A percentile compares a stretch with the other conserved stretches of the same genome.
These are phyloP conservation scores for Drosophila mauritiana DNA, from an alignment of 1,140 invertebrate genomes.

Conservation along the genomic window DNA sequence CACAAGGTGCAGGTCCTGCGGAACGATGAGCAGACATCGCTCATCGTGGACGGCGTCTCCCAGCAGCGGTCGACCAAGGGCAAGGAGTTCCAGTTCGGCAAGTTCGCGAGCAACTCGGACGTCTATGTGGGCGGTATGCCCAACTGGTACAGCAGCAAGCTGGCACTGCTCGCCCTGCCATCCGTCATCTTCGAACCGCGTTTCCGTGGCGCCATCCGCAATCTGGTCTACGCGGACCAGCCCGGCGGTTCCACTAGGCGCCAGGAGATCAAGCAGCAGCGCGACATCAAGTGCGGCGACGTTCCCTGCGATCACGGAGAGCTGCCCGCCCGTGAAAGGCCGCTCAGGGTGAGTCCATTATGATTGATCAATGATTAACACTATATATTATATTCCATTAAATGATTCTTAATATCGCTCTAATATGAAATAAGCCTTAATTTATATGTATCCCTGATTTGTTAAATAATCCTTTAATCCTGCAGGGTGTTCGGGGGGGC, in stretches of 20 bases:
- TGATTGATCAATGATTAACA: too few species aligned
- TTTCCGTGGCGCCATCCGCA: slow-evolving; percentile 93
- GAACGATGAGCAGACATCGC: slow-evolving; percentile 90
- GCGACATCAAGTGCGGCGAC: slow-evolving; percentile 87
- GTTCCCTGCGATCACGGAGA: slow-evolving; percentile 80
- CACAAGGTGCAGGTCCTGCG: slow-evolving; percentile 93
- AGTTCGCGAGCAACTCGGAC: slow-evolving; percentile 93
- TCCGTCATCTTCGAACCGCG: slow-evolving; percentile 96
- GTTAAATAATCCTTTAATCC: not conserved
- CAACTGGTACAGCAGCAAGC: slow-evolving; percentile 93
- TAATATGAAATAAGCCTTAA: too few species aligned
- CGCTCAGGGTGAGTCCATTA: slow-evolving; percentile 66
- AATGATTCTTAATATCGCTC: not conserved
- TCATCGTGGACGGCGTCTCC: slow-evolving; percentile 91
- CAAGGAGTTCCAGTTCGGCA: slow-evolving; percentile 94
- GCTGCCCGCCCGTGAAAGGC: slow-evolving; percentile 75
- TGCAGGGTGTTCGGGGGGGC: slow-evolving; percentile 67
- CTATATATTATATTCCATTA: not conserved
- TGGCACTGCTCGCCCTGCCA: slow-evolving; percentile 92
- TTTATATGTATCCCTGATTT: not conserved
- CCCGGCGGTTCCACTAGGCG: slow-evolving; percentile 89
- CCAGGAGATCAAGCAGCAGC: slow-evolving; percentile 90
- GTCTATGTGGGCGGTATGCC: slow-evolving; percentile 97
- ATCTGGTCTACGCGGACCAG: slow-evolving; percentile 93
- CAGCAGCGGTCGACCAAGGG: slow-evolving; percentile 91